Evolutionary conservation across 2,113 vertebrate genomes (phyloP).

Genomic region (Camelus dromedarius): DNA sequence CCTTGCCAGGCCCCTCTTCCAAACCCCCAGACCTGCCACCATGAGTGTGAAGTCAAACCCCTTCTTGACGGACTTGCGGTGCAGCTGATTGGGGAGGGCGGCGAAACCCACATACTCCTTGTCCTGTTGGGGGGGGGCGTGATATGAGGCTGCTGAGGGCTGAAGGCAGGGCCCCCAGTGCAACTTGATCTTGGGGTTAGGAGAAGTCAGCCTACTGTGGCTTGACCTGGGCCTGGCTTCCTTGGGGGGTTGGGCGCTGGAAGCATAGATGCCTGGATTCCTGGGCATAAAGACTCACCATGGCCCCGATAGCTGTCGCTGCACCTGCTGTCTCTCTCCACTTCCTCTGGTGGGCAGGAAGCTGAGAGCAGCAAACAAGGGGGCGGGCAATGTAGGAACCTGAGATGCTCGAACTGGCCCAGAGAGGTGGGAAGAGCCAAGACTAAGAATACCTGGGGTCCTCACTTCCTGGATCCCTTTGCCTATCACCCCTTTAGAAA

Average conservation of each 20-base stretch:
- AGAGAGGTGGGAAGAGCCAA: not conserved
- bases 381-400: slow-evolving; percentile 52
- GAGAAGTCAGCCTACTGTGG: not conserved
- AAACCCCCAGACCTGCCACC: slow-evolving; percentile 82
- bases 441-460: not conserved
- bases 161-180: not conserved
- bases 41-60: slow-evolving; percentile 86
- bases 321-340: slow-evolving; percentile 75
- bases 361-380: slow-evolving; percentile 61
- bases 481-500: not conserved
- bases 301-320: slow-evolving; percentile 45
- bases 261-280: not conserved
- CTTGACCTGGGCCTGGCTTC: not conserved
- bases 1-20: not conserved
- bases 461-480: not conserved
- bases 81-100: slow-evolving; percentile 82
- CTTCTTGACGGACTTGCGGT: slow-evolving; percentile 85
- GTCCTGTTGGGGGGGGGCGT: slow-evolving; percentile 57
- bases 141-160: not conserved
- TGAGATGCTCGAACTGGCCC: slow-evolving; percentile 3
- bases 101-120: slow-evolving; percentile 85
- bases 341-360: slow-evolving; percentile 81
- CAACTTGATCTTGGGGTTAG: not conserved
- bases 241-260: too few relatives aligned
- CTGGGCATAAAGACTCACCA: slow-evolving; percentile 73